Base-by-base conservation (phyloP, 2,888 invertebrate genomes). In the Mimachlamys varia region DNA sequence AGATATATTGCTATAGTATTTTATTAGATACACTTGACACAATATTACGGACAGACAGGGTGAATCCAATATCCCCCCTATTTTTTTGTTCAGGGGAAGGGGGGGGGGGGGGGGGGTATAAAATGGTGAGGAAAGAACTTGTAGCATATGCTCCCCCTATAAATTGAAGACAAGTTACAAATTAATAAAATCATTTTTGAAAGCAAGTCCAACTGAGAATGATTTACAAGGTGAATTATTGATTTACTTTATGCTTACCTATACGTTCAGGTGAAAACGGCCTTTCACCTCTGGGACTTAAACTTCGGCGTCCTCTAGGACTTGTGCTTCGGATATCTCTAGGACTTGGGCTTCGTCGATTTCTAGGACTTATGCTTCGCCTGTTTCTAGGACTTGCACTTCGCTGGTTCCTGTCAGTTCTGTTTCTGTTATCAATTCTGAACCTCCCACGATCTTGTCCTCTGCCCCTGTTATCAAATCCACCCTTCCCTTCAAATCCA, bases 281-380 rank as follows among this genome's bases (percentile, higher is more conserved):
- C 5, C 76, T 27, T 13, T 27, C 76, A 7, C 22, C 76, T 76
- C 58, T n/a, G 7, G 58, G 58, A 22, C 55, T 19, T 55, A 3
- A 3, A 55, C 55, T 55, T 55, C 55, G 55, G 3, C 19, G 55
- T 55, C 19, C 55, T 55, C 55, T 55, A 15, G 55, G 55, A 17
- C 58, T 58, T 58, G 58, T 7, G 19, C 58, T 58, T 58, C 58
- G 58, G 19, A 4, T 22, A 22, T n/a, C 58, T 58, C 76, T 76
- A 22, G 76, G 76, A 76, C 76, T 76, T 22, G 27, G 0, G 33
- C 76, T 62, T 62, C 62, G 22, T 0, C 22, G 62, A 3, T 22
- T 22, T 22, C 62, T 62, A 62, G 62, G 62, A 62, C 62, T 62
- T 62, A 22, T n/a, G 62, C 62, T 76, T 76, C 76, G 76, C 12